These are phyloP conservation scores for Zophobas atratus DNA, from an alignment of 1,140 invertebrate genomes.

Conservation along the genomic window DNA sequence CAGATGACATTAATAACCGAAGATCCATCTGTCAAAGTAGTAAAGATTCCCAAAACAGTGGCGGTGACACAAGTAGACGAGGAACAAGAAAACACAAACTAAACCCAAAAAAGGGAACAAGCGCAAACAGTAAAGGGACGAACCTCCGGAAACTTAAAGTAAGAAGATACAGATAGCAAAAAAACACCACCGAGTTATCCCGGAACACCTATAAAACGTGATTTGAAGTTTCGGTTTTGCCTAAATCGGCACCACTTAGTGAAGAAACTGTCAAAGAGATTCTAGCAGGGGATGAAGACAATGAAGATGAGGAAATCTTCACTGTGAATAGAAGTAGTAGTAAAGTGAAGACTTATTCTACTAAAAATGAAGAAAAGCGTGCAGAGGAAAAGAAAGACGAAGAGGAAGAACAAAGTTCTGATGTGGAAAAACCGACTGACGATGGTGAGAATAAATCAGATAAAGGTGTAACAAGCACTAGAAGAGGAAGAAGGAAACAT, in stretches of 20 bases:
- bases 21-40: background rate
- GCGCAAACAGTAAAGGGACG: background rate
- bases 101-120: background rate
- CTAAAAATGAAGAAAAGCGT: background rate
- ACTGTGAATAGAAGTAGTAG: background rate
- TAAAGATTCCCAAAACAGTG: no score
- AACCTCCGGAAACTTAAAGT: background rate
- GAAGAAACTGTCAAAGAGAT: background rate
- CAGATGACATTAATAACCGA: no score
- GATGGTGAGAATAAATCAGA: no score
- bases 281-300: background rate
- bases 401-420: background rate
- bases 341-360: background rate
- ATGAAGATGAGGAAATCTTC: constrained; percentile 4
- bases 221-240: constrained; percentile 14
- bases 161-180: no score
- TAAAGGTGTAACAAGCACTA: no score
- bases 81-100: background rate
- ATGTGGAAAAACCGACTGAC: no score
- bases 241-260: background rate
- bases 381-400: constrained; percentile 12
- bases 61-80: no score
- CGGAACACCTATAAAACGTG: background rate
- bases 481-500: background rate
- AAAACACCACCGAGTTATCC: background rate